Conservation (phyloP, 2,888 invertebrate genomes). For the Tenthredo amoena region DNA sequence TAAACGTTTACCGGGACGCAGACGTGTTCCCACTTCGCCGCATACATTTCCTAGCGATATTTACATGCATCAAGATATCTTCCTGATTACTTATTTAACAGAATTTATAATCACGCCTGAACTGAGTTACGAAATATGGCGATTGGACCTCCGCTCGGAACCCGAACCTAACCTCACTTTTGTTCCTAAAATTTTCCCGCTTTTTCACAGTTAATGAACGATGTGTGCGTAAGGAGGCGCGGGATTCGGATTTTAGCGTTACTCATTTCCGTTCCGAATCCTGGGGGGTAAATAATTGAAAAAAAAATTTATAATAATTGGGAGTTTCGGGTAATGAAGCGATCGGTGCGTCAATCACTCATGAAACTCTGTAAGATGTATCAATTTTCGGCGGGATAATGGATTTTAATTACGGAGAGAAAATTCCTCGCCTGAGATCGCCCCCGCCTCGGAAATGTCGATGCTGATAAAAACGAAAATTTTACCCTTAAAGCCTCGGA, state of each 20-base stretch:
- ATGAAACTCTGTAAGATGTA: not conserved
- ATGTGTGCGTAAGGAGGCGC: not conserved
- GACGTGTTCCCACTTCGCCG: not conserved
- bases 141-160: conserved; percentile 8
- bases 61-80: not conserved
- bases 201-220: not conserved
- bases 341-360: not conserved
- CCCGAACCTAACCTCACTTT: not conserved
- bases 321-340: no score
- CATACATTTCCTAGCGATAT: not conserved
- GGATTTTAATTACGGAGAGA: not conserved
- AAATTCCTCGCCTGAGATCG: not conserved
- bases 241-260: not conserved
- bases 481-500: not conserved
- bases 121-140: not conserved
- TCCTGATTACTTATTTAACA: not conserved
- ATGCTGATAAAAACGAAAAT: not conserved
- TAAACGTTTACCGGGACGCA: not conserved
- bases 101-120: not conserved
- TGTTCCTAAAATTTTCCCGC: not conserved
- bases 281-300: not conserved
- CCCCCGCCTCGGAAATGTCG: not conserved
- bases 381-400: no score
- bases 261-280: not conserved
- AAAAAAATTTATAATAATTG: not conserved